A percentile compares a stretch with the other conserved stretches of the same genome.
These are phyloP conservation scores for Lutraria lutraria DNA, from an alignment of 2,888 invertebrate species.

Conservation along the genomic window DNA sequence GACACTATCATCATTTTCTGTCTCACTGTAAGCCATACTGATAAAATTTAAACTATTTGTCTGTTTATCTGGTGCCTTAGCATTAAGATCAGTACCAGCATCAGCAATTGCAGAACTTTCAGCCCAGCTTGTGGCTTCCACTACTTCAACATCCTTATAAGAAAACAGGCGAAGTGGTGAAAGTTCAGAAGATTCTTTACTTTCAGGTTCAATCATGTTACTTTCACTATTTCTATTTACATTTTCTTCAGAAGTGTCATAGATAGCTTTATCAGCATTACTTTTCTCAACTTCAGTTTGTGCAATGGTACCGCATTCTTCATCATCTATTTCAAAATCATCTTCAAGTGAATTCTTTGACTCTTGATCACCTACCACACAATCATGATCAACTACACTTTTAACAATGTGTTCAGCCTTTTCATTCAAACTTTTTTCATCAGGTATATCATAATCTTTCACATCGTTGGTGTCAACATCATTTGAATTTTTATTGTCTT, in stretches of 20 bases:
- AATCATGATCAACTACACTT: neutral
- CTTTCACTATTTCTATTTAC: neutral
- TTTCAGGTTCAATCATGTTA: neutral
- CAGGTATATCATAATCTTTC: neutral
- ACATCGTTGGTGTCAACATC: neutral
- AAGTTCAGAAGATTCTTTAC: neutral
- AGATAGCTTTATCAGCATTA: neutral
- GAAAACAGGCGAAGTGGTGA: neutral
- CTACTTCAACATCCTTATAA: neutral
- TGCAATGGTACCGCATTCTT: neutral
- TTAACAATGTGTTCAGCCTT: neutral
- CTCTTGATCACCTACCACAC: neutral
- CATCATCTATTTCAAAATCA: constrained; percentile 19
- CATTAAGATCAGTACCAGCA: neutral
- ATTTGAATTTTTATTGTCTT: neutral
- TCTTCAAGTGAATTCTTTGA: neutral
- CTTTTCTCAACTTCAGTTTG: neutral
- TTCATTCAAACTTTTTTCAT: neutral
- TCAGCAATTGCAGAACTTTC: neutral
- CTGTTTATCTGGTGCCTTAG: neutral
- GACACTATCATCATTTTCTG: neutral
- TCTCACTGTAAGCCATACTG: neutral
- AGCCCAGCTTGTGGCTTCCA: neutral
- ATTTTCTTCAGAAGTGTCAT: neutral
- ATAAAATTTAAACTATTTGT: neutral